phyloP scores from a whole-genome alignment of 2,113 vertebrate genomes.

The Sorex araneus region DNA sequence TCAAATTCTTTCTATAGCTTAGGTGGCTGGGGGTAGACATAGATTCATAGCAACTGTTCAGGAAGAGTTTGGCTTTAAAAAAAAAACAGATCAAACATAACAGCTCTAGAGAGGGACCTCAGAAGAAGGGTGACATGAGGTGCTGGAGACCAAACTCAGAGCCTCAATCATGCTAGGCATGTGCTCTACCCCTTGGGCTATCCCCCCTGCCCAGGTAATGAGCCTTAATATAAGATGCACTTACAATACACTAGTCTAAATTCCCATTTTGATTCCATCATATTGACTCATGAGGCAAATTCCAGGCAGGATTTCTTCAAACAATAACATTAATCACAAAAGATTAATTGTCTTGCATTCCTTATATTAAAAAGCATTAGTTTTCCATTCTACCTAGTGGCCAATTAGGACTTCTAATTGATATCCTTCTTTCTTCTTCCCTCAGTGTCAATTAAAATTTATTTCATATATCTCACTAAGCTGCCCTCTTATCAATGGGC shows the following conservation, averaged over 20 bases:
- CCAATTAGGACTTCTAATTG: background rate
- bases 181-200: background rate
- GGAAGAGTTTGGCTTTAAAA: background rate
- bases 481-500: background rate
- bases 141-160: too few relatives aligned
- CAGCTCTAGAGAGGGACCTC: too few relatives aligned
- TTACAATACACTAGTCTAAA: background rate
- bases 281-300: slow-evolving; percentile 26
- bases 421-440: slow-evolving; percentile 36
- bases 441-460: slow-evolving; percentile 2
- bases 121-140: too few relatives aligned
- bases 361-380: slow-evolving; percentile 43
- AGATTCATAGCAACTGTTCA: slow-evolving; percentile 42
- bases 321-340: background rate
- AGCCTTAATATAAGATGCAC: background rate
- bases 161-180: too few relatives aligned
- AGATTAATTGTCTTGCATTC: slow-evolving; percentile 43
- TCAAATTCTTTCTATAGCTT: background rate
- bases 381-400: slow-evolving; percentile 3
- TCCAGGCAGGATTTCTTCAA: slow-evolving; percentile 53
- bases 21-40: background rate
- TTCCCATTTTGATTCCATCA: slow-evolving; percentile 29
- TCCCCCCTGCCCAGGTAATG: slow-evolving; percentile 11
- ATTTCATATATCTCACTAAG: background rate
- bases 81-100: too few relatives aligned